Evolutionary conservation across 2,797 vertebrate species (phyloP).

Genomic region (Mormyrops boulengeri): DNA sequence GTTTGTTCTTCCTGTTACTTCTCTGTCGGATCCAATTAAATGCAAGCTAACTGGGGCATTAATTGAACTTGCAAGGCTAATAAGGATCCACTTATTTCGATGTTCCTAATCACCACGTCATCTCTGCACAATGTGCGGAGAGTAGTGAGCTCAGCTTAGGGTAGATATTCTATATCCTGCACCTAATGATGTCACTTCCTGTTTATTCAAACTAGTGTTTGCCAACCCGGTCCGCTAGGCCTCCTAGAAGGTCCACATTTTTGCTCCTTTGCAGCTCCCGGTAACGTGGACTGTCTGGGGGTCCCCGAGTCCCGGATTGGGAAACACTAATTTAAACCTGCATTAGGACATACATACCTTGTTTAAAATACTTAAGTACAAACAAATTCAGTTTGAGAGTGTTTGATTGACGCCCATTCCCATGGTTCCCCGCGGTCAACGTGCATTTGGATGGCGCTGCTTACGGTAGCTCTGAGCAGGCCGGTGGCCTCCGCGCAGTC

Average conservation of each 20-base stretch:
- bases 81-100: not conserved
- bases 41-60: not conserved
- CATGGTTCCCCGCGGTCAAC: not conserved
- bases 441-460: conserved; percentile 31
- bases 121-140: not conserved
- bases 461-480: conserved; percentile 67
- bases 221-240: not conserved
- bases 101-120: not conserved
- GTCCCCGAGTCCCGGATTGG: not conserved
- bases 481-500: conserved; percentile 74
- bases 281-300: not conserved
- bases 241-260: not conserved
- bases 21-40: conserved; percentile 3
- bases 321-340: not conserved
- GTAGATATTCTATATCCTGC: not conserved
- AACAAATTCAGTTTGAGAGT: not conserved
- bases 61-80: not conserved
- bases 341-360: not conserved
- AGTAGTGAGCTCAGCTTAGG: not conserved
- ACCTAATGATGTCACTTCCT: not conserved
- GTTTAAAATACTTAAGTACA: not conserved
- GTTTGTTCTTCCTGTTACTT: not conserved
- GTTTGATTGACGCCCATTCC: not conserved
- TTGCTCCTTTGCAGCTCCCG: not conserved
- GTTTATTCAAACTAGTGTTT: not conserved